These are phyloP conservation scores for Centropus bengalensis DNA, from an alignment of 2,113 vertebrate species.

Conservation along the genomic window DNA sequence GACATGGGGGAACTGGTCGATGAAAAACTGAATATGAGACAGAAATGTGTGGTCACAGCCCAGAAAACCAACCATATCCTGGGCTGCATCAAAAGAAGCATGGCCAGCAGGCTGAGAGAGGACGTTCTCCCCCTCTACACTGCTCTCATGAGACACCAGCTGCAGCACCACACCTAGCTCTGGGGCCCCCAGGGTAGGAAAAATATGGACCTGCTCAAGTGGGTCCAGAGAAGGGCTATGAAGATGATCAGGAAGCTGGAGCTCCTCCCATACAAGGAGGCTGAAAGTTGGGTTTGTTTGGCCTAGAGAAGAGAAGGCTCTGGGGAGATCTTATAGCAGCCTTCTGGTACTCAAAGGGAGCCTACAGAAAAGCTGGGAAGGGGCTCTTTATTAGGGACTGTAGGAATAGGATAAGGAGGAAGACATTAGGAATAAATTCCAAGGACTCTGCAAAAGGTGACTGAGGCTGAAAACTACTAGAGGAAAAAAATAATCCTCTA, in stretches of 20 bases:
- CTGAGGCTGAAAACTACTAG: background rate
- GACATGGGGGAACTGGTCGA: background rate
- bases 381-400: too few relatives aligned
- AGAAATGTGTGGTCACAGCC: too few relatives aligned
- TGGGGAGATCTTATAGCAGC: background rate
- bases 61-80: too few relatives aligned
- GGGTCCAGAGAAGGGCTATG: background rate
- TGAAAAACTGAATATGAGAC: too few relatives aligned
- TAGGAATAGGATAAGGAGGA: background rate
- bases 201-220: background rate
- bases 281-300: background rate
- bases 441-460: background rate
- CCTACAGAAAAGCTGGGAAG: background rate
- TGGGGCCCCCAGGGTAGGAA: too few relatives aligned
- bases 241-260: background rate
- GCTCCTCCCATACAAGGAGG: background rate
- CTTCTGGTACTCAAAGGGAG: background rate
- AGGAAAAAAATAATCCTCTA: background rate
- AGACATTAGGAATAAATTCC: background rate
- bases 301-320: background rate
- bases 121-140: too few relatives aligned
- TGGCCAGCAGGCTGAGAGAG: too few relatives aligned
- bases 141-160: too few relatives aligned
- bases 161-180: too few relatives aligned
- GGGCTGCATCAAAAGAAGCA: too few relatives aligned